phyloP scores from a whole-genome alignment of 2,888 invertebrate genomes.

The Zele albiditarsus region DNA sequence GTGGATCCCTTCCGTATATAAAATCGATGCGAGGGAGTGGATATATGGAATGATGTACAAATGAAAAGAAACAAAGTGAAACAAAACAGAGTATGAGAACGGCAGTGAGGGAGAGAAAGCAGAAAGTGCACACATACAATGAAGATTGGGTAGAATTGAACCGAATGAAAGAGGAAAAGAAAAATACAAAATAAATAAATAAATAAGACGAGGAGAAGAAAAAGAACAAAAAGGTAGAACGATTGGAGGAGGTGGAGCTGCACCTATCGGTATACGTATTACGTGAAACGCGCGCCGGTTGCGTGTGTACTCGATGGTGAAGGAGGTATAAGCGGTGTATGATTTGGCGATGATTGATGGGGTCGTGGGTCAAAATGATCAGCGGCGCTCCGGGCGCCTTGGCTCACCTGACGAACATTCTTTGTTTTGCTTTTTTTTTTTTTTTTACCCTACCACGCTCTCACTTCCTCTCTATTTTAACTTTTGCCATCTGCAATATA shows the following conservation, averaged over 20 bases:
- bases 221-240: slow-evolving; percentile 18
- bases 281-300: slow-evolving; percentile 65
- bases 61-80: slow-evolving; percentile 25
- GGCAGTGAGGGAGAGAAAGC: slow-evolving; percentile 2
- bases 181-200: slow-evolving; percentile 20
- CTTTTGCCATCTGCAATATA: neutral
- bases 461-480: slow-evolving; percentile 29
- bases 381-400: slow-evolving; percentile 70
- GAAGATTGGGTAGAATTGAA: slow-evolving; percentile 27
- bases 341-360: slow-evolving; percentile 72
- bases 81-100: neutral
- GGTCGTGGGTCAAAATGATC: slow-evolving; percentile 70
- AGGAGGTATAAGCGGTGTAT: slow-evolving; percentile 68
- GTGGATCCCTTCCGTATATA: slow-evolving; percentile 49
- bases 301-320: slow-evolving; percentile 60
- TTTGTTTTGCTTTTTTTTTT: slow-evolving; percentile 39
- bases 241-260: slow-evolving; percentile 41
- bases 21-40: slow-evolving; percentile 46
- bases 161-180: slow-evolving; percentile 13
- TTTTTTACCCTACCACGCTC: slow-evolving; percentile 27
- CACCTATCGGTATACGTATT: slow-evolving; percentile 58
- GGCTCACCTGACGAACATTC: slow-evolving; percentile 63
- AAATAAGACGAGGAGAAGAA: slow-evolving; percentile 7
- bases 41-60: slow-evolving; percentile 26
- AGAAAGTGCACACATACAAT: neutral